These are phyloP conservation scores for Mustela lutreola DNA, from an alignment of 2,113 vertebrate genomes.

Conservation along the genomic window DNA sequence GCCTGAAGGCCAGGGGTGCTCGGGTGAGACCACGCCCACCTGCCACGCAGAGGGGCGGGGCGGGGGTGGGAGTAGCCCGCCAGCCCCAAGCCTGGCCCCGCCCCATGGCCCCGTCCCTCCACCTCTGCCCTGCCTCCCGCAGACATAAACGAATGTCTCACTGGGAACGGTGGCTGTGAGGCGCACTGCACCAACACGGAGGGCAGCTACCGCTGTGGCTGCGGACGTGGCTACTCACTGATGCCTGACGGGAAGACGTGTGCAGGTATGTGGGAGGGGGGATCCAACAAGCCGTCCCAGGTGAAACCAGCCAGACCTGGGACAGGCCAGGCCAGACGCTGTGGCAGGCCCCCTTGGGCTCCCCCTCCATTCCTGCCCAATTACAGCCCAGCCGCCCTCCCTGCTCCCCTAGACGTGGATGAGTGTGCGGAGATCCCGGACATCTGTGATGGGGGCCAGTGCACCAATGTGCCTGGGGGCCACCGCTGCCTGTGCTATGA, in stretches of 20 bases:
- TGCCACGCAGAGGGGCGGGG: fast-evolving
- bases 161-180: slow-evolving; percentile 95
- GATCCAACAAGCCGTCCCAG: neutral
- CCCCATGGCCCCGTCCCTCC: neutral
- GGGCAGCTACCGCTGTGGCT: slow-evolving; percentile 96
- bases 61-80: too few species aligned
- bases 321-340: neutral
- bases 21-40: slow-evolving; percentile 88
- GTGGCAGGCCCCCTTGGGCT: neutral
- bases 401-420: slow-evolving; percentile 4
- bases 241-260: slow-evolving; percentile 95
- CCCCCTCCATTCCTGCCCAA: neutral
- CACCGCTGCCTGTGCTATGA: slow-evolving; percentile 95
- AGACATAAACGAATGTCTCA: slow-evolving; percentile 87
- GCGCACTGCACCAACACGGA: slow-evolving; percentile 94
- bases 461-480: slow-evolving; percentile 94
- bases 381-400: neutral
- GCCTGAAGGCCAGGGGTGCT: slow-evolving; percentile 92
- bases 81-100: too few species aligned
- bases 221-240: slow-evolving; percentile 92
- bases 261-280: slow-evolving; percentile 86
- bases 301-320: neutral
- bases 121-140: neutral
- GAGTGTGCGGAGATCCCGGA: slow-evolving; percentile 91
- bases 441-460: slow-evolving; percentile 95